Base-by-base conservation (phyloP, 2,113 vertebrate species). In the Myiozetetes cayanensis region DNA sequence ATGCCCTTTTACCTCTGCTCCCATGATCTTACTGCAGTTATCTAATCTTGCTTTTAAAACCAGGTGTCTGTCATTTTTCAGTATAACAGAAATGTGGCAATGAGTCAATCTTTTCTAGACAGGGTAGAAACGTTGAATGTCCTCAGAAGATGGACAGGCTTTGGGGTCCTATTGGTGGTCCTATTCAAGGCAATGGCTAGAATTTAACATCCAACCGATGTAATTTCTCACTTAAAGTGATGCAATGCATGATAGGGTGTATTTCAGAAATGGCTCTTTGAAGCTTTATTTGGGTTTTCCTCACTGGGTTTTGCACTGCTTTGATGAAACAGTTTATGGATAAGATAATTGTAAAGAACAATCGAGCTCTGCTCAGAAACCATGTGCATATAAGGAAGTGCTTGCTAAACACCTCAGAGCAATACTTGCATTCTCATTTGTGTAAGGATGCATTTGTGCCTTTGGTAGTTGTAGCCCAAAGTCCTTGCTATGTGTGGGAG, bases 21-120 rank as follows among this genome's bases (percentile, higher is more conserved):
- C 19, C 0, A 0, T 35, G 18, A 33, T 30, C 28, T 68, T 49
- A 53, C 17, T 59, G 24, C 63, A 41, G 31, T 53, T 68, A n/a
- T 19, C 59, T 72, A 41, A 72, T 61, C 70, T 74, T 55, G 12
- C 30, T 59, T 77, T 59, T 50, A 78, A 61, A n/a, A n/a, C 46
- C 11, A 17, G 6, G 3, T 37, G 20, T 55, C 52, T 91, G 50
- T 30, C 27, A 13, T 47, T 88, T 71, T 61, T 75, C 70, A 87
- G 25, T 28, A 12, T 37, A 58, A 25, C 23, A 56, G 9, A n/a
- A 37, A 35, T 11, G 37, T 6, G 59, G 31, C 31, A 59, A 10
- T n/a, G 8, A 10, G 24, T 3, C 21, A 33, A 1, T 4, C n/a
- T 61, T 84, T 75, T 61, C 56, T 71, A 44, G 33, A n/a, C 11